phyloP scores from a whole-genome alignment of 2,888 invertebrate species.

The Drosophila peninsularis region DNA sequence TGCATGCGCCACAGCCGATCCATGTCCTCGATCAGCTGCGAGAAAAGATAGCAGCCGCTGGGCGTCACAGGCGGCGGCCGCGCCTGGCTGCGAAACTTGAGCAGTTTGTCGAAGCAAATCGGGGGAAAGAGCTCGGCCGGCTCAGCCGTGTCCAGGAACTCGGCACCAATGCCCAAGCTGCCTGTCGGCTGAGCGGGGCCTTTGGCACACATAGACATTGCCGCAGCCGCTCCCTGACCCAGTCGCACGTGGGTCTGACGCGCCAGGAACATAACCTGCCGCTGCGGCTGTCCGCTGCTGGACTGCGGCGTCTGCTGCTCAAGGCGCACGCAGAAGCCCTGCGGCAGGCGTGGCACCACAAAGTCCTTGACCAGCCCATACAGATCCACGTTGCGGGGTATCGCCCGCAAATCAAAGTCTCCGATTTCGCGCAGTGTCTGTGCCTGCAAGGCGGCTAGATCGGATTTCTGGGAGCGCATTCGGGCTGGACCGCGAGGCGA shows the following conservation, averaged over 20 bases:
- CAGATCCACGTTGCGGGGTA: slow-evolving; percentile 83
- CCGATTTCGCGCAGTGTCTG: slow-evolving; percentile 73
- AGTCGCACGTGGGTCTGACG: slow-evolving; percentile 60
- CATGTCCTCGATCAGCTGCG: slow-evolving; percentile 83
- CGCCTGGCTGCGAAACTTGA: slow-evolving; percentile 71
- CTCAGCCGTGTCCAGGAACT: slow-evolving; percentile 76
- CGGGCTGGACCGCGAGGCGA: slow-evolving; percentile 76
- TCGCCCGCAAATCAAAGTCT: slow-evolving; percentile 83
- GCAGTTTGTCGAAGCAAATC: slow-evolving; percentile 76
- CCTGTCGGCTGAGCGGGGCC: not conserved
- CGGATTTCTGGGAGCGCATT: slow-evolving; percentile 71
- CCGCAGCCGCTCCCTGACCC: slow-evolving; percentile 33
- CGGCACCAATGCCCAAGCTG: slow-evolving; percentile 65
- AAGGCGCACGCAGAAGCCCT: slow-evolving; percentile 82
- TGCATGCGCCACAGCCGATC: slow-evolving; percentile 82
- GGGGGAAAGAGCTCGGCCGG: slow-evolving; percentile 81
- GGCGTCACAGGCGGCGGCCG: slow-evolving; percentile 19
- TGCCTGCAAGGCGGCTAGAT: slow-evolving; percentile 27
- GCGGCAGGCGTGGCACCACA: slow-evolving; percentile 83
- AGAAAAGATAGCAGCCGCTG: slow-evolving; percentile 75
- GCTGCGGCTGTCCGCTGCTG: slow-evolving; percentile 26
- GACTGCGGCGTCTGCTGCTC: slow-evolving; percentile 62
- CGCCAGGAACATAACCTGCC: slow-evolving; percentile 74
- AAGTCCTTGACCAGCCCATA: slow-evolving; percentile 82
- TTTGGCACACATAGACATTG: not conserved